Evolutionary conservation across 2,888 invertebrate genomes (phyloP).

Genomic region (Loripinus fragilis): DNA sequence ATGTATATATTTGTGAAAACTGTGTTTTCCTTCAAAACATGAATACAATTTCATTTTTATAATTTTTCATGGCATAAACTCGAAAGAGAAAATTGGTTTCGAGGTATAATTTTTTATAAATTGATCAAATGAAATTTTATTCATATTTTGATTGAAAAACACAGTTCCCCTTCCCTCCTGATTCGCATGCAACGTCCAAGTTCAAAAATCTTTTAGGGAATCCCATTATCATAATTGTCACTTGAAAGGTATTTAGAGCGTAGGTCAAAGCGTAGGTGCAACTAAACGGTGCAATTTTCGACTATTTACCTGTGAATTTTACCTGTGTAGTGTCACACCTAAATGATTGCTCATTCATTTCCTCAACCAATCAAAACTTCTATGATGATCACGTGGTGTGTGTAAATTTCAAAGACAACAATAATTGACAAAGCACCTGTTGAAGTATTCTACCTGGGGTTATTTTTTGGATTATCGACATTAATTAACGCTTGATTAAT

Average conservation of each 20-base stretch:
- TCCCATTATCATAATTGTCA: no score
- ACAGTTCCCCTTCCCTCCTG: no score
- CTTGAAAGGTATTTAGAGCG: conserved; percentile 2
- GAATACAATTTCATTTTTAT: no score
- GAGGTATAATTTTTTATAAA: no score
- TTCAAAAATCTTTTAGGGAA: no score
- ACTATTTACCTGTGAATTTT: conserved; percentile 12
- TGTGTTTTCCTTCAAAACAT: no score
- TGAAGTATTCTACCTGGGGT: conserved; percentile 22
- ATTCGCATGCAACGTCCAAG: no score
- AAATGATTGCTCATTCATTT: conserved; percentile 47
- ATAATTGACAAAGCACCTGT: conserved; percentile 24
- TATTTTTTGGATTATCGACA: not conserved
- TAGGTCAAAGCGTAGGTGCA: not conserved
- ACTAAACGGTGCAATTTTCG: conserved; percentile 6
- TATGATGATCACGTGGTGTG: conserved; percentile 41
- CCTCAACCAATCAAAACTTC: conserved; percentile 40
- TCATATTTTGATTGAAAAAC: no score
- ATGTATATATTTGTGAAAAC: no score
- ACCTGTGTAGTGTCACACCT: conserved; percentile 41
- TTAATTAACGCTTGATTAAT: not conserved
- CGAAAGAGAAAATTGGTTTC: no score
- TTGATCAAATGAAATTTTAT: no score
- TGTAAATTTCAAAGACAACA: conserved; percentile 36
- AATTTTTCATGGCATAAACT: no score